A percentile compares a stretch with the other conserved stretches of the same genome.
Evolutionary conservation across 2,113 vertebrate species (phyloP).

Genomic region (Saccopteryx leptura): DNA sequence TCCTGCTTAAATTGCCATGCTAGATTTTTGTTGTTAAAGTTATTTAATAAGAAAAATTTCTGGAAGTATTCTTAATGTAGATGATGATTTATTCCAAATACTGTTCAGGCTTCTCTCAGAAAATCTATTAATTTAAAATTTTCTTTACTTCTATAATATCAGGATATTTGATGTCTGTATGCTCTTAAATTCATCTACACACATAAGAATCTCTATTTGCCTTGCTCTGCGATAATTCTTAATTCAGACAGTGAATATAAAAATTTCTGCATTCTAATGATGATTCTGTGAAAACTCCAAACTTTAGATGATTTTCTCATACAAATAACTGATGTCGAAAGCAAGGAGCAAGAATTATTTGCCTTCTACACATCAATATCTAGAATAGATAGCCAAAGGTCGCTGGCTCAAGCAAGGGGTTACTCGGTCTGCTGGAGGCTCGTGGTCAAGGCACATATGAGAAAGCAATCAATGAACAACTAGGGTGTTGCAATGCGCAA

Average conservation of each 20-base stretch:
- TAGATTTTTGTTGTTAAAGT: not conserved
- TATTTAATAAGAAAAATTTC: not conserved
- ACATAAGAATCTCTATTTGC: not conserved
- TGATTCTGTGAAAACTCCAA: not conserved
- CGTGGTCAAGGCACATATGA: too few species aligned
- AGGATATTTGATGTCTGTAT: not conserved
- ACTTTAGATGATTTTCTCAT: not conserved
- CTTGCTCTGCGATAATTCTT: not conserved
- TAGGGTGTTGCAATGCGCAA: too few species aligned
- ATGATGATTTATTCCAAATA: not conserved
- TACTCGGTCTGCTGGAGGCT: too few species aligned
- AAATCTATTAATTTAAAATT: slow-evolving; percentile 30
- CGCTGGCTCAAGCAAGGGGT: too few species aligned
- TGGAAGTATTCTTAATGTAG: not conserved
- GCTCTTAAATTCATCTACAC: not conserved
- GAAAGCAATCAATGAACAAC: too few species aligned
- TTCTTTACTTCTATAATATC: not conserved
- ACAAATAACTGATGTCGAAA: not conserved
- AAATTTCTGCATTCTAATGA: not conserved
- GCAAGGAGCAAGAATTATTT: not conserved
- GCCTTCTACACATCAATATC: not conserved
- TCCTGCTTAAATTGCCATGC: not conserved
- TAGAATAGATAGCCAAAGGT: not conserved
- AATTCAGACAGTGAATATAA: not conserved
- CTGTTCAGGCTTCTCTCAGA: not conserved